Evolutionary conservation across 2,888 invertebrate genomes (phyloP).

Genomic region (Ecdyonurus torrentis): DNA sequence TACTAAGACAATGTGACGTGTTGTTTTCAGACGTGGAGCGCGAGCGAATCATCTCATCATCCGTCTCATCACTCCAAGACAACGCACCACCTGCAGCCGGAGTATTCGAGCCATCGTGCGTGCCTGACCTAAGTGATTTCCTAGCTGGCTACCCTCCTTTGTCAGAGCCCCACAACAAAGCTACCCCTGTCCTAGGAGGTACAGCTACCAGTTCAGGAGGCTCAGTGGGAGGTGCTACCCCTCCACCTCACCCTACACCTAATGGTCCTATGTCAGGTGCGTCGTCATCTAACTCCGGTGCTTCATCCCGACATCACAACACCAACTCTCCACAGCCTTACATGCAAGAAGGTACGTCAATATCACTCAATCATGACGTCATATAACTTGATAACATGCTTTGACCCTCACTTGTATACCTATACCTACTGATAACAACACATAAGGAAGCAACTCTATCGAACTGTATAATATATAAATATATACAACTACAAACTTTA

Average conservation of each 20-base stretch:
- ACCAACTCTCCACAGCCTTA: background rate
- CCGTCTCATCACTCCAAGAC: slow-evolving; percentile 47
- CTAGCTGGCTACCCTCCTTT: slow-evolving; percentile 35
- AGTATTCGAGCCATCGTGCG: slow-evolving; percentile 58
- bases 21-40: slow-evolving; percentile 52
- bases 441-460: too few species aligned
- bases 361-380: background rate
- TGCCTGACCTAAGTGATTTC: slow-evolving; percentile 56
- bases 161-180: slow-evolving; percentile 20
- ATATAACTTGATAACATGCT: too few species aligned
- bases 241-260: slow-evolving; percentile 20
- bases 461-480: too few species aligned
- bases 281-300: slow-evolving; percentile 11
- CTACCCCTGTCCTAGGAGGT: slow-evolving; percentile 15
- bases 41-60: slow-evolving; percentile 53
- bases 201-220: slow-evolving; percentile 15
- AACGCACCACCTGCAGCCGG: background rate
- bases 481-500: too few species aligned
- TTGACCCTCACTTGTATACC: too few species aligned
- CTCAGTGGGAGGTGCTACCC: slow-evolving; percentile 14
- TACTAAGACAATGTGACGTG: too few species aligned
- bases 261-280: slow-evolving; percentile 23
- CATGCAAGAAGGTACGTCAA: background rate
- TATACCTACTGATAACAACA: too few species aligned
- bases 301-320: background rate